Base-by-base conservation (phyloP, 2,888 invertebrate species). In the Lasioglossum villosulum region DNA sequence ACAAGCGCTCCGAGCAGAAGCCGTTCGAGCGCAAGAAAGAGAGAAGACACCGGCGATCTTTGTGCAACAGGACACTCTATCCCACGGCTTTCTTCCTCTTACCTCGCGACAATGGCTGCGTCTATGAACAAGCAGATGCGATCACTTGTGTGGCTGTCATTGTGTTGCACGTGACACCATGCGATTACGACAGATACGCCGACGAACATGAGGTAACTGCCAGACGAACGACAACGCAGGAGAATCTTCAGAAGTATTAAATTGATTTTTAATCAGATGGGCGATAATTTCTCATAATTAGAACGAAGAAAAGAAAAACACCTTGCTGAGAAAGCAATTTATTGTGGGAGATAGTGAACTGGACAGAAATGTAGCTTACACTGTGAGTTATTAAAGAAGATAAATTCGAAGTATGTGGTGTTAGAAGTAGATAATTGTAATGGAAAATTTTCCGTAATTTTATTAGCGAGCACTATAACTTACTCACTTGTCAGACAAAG, bases 11-110 rank as follows among this genome's bases (percentile, higher is more conserved):
- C 10, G 52, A 72, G 59, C 66, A 74, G 79, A 89, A 68, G 10
- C 74, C 52, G 52, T n/a, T 34, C 14, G 37, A 76, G 68, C 68
- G 66, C 37, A 79, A 73, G 71, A 80, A 34, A 75, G 83, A 83
- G 72, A 73, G 77, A 74, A 66, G 76, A 48, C 37, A 34, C 23
- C 27, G 75, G 39, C 84, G 83, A 89, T 88, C 78, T 75, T 82
- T 82, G 42, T 70, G 75, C 80, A 71, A 71, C 63, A 42, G n/a
- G n/a, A 78, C 63, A 45, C 74, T 86, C 72, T 89, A 73, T 90
- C 89, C 80, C 89, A 89, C 89, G 87, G 73, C 70, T 77, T 71
- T 85, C 83, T 75, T 84, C 77, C 73, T 86, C 70, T 80, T 80
- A 52, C 70, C 12, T 66, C 37, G 71, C 70, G 19, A 82, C 85